These are phyloP conservation scores for Sebastes trivittatus DNA, from an alignment of 2,797 vertebrate genomes.

Conservation along the genomic window DNA sequence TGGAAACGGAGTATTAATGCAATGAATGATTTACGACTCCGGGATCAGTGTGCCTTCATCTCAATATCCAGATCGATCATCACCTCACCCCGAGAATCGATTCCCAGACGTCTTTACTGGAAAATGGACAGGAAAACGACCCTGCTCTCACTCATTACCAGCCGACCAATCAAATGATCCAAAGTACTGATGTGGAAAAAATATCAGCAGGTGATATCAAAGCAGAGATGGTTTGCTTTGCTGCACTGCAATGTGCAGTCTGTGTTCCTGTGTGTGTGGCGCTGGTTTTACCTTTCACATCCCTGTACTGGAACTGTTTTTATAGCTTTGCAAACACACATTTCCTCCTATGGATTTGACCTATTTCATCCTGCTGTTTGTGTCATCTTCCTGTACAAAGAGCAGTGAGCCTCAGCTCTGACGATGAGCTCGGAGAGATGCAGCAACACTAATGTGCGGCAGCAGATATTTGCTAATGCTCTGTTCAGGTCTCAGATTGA, in stretches of 20 bases:
- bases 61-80: constrained; percentile 69
- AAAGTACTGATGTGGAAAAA: constrained; percentile 16
- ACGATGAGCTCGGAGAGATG: not conserved
- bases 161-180: constrained; percentile 23
- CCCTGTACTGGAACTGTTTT: not conserved
- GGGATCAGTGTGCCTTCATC: constrained; percentile 55
- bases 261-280: not conserved
- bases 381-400: constrained; percentile 19
- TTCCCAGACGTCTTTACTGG: constrained; percentile 59
- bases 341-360: constrained; percentile 45
- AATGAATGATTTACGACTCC: constrained; percentile 68
- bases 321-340: constrained; percentile 17
- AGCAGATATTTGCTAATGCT: constrained; percentile 21
- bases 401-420: constrained; percentile 11
- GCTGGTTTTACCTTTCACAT: constrained; percentile 15
- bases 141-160: constrained; percentile 48
- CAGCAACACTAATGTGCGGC: not conserved
- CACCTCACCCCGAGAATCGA: constrained; percentile 41
- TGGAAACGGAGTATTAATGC: constrained; percentile 34
- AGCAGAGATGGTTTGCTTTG: not conserved
- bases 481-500: constrained; percentile 16
- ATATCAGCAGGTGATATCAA: constrained; percentile 19
- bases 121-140: constrained; percentile 48
- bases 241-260: not conserved
- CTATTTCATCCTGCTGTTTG: constrained; percentile 35